Evolutionary conservation across 2,888 invertebrate genomes (phyloP).

Genomic region (Arge pagana): DNA sequence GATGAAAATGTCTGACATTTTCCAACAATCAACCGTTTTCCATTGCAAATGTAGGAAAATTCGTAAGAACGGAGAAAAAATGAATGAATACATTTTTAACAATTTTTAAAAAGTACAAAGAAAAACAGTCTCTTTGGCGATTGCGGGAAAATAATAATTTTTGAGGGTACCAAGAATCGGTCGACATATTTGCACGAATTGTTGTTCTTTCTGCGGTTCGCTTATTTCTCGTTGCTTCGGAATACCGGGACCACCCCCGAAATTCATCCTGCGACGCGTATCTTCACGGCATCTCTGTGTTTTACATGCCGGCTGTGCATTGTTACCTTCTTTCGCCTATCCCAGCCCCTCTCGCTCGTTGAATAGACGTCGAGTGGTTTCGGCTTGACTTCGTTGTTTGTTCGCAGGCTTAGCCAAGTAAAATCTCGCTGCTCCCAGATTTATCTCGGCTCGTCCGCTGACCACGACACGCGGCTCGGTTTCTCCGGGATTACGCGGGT

Average conservation of each 20-base stretch:
- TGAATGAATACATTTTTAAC: too few species aligned
- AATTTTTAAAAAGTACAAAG: too few species aligned
- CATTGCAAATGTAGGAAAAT: too few species aligned
- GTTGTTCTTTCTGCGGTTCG: neutral
- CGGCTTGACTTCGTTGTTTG: slow-evolving; percentile 48
- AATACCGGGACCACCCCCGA: slow-evolving; percentile 28
- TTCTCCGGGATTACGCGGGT: slow-evolving; percentile 47
- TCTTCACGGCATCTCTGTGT: slow-evolving; percentile 54
- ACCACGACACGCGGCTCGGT: slow-evolving; percentile 44
- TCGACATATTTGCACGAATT: neutral
- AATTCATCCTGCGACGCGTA: slow-evolving; percentile 29
- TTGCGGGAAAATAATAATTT: too few species aligned
- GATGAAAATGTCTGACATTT: too few species aligned
- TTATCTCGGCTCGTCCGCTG: slow-evolving; percentile 30
- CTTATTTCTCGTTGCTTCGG: slow-evolving; percentile 15
- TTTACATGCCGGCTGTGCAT: slow-evolving; percentile 56
- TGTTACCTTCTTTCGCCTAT: slow-evolving; percentile 50
- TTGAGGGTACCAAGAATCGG: neutral
- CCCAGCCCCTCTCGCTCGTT: slow-evolving; percentile 29
- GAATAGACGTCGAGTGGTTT: slow-evolving; percentile 46
- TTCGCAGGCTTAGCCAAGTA: slow-evolving; percentile 30
- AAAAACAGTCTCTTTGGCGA: too few species aligned
- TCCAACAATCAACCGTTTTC: too few species aligned
- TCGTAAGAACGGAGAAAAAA: too few species aligned
- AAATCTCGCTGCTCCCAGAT: slow-evolving; percentile 29